Evolutionary conservation across 2,113 vertebrate species (phyloP).

Genomic region (Serinus canaria): DNA sequence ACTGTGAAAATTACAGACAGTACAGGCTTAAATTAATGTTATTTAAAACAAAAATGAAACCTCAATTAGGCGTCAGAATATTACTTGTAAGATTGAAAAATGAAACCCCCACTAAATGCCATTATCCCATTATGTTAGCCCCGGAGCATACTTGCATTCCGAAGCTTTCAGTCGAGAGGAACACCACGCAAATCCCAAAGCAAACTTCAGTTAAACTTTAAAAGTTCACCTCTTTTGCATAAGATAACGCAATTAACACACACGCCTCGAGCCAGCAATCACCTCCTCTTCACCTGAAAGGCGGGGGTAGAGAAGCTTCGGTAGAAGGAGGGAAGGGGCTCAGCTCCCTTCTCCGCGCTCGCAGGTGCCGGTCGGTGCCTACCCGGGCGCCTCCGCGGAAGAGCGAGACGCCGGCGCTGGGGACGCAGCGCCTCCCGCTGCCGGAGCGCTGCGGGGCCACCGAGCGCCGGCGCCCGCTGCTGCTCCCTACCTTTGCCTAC

Average conservation of each 20-base stretch:
- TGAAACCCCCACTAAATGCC: not conserved
- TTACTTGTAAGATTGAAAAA: not conserved
- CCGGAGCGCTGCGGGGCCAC: not conserved
- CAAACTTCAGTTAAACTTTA: not conserved
- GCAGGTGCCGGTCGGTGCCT: not conserved
- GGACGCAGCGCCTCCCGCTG: not conserved
- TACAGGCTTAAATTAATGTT: not conserved
- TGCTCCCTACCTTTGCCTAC: not conserved
- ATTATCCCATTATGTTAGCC: accelerated
- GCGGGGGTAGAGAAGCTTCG: too few relatives aligned
- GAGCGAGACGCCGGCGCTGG: not conserved
- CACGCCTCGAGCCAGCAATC: not conserved
- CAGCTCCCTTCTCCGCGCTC: accelerated
- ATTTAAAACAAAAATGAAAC: not conserved
- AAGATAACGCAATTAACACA: not conserved
- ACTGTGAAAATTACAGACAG: not conserved
- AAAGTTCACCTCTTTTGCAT: not conserved
- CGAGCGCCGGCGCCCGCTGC: not conserved
- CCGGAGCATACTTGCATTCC: not conserved
- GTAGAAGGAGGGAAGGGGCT: not conserved
- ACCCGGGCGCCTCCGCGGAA: accelerated
- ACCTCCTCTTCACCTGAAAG: not conserved
- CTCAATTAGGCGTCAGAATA: not conserved
- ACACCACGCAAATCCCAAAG: not conserved
- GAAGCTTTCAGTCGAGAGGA: not conserved